Evolutionary conservation across 2,888 invertebrate genomes (phyloP), one percentile per base, ranked within the genome.

Genomic region (Rhagonycha fulva): DNA sequence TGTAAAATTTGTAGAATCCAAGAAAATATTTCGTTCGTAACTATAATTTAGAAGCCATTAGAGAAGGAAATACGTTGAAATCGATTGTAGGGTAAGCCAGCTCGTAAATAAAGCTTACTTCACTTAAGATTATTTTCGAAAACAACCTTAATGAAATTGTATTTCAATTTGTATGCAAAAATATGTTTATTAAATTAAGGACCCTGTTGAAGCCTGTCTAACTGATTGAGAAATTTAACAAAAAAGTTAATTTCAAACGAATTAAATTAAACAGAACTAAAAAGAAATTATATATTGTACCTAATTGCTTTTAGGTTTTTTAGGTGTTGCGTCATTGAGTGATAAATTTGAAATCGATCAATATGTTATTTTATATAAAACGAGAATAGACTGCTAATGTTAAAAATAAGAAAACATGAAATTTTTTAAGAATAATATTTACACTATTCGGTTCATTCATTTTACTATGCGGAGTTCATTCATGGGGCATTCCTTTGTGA

Each of bases 1-100:
- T 69, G 63, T 32, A 14, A 62, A 62, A 69, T 63, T 74, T 74
- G 24, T 68, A 69, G 69, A 74, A 70, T 62, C 62, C 62, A 23
- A 32, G 74, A 32, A 74, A 74, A 74, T 74, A 74, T 74, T 74
- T 70, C 62, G 60, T 68, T 68, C 23, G 14, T 69, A 74, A 74
- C 74, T 62, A 74, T 74, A 69, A 74, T 74, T 74, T 74, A 74
- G 66, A 47, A 70, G 30, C 70, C 63, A 69, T 70, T 74, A 68
- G 69, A 14, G 74, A 24, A 14, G 62, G 69, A 69, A 23, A 68
- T 70, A 63, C 67, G 68, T 68, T 72, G 63, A 69, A 70, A 74
- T 74, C 74, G 70, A 74, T 74, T 26, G 68, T 26, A 69, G 62
- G 47, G 63, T 70, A 74, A 74, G 74, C 62, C 47, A 30, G 69